phyloP scores from a whole-genome alignment of 2,797 vertebrate species.

The Enteromius paludinosus region DNA sequence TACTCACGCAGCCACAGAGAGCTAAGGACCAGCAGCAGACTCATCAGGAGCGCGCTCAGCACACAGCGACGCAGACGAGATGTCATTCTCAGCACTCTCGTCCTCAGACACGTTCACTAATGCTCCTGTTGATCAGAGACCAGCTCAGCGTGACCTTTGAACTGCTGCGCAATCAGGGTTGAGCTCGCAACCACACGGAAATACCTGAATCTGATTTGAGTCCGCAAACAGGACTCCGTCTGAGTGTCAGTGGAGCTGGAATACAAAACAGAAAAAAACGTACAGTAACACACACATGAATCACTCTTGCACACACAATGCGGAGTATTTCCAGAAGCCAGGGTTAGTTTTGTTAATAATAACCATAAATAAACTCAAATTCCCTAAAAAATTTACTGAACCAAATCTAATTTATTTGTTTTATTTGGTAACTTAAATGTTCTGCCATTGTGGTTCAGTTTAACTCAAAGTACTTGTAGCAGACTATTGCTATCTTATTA shows the following conservation, averaged over 20 bases:
- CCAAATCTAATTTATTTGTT: no score
- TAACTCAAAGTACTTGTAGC: not conserved
- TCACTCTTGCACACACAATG: not conserved
- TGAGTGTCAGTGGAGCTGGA: no score
- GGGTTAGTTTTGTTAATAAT: not conserved
- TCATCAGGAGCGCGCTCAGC: constrained; percentile 64
- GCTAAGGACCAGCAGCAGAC: constrained; percentile 70
- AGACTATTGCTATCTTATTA: no score
- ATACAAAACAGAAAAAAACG: no score
- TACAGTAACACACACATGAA: no score
- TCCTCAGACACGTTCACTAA: not conserved
- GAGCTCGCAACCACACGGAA: not conserved
- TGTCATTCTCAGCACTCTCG: constrained; percentile 57
- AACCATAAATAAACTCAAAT: not conserved
- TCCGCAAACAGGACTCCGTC: not conserved
- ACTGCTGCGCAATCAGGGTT: not conserved
- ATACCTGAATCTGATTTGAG: not conserved
- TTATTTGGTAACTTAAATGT: no score
- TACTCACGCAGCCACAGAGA: constrained; percentile 76
- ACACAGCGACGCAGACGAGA: constrained; percentile 56
- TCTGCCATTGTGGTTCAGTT: not conserved
- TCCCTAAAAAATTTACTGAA: no score
- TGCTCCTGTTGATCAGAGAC: not conserved
- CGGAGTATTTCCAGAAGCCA: not conserved
- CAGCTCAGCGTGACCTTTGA: constrained; percentile 20